Evolutionary conservation across 2,113 vertebrate genomes (phyloP), one percentile per base, ranked within the genome.

Genomic region (Hemichromis elongatus): DNA sequence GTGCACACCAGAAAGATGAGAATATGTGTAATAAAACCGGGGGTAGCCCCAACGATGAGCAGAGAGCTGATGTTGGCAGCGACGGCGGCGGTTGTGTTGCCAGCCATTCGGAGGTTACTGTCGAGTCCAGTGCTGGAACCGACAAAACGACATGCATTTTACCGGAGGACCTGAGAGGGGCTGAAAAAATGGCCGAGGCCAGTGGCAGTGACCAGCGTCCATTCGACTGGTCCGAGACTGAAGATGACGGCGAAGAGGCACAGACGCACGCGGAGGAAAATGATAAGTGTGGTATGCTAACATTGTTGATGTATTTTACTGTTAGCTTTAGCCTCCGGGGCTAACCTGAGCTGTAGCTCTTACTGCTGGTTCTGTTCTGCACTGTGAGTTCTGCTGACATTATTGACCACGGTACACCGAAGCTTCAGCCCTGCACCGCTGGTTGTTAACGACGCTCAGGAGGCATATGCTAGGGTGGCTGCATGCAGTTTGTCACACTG

Each of bases 201-300:
- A 21, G 84, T 8, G 83, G 35, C 28, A 19, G 40, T 55, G 84
- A 92, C 3, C 82, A 88, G 57, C 63, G 77, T 57, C 85, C 40
- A 30, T 91, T 86, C 5, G 86, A 87, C 81, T 94, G 93, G 90
- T 95, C 93, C 3, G 92, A 94, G 61, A 19, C 91, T 6, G 94
- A 94, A 52, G 93, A 92, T 4, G 83, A 85, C 30, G 61, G 61
- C 2, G 87, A 53, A 24, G 79, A 86, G 54, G 9, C 47, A 73
- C 40, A 59, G 79, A 57, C 68, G n/a, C 57, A 45, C 47, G 6
- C 54, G 70, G 24, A 59, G 84, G 85, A 55, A 79, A 86, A 90
- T 13, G 55, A 75, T 52, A 91, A 86, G 86, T 57, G 54, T 16
- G 94, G 94, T 95, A 92, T 77, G 94, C 90, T 88, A 88, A 87